Evolutionary conservation across 2,888 invertebrate species (phyloP).

Genomic region (Drosophila melanosoma): DNA sequence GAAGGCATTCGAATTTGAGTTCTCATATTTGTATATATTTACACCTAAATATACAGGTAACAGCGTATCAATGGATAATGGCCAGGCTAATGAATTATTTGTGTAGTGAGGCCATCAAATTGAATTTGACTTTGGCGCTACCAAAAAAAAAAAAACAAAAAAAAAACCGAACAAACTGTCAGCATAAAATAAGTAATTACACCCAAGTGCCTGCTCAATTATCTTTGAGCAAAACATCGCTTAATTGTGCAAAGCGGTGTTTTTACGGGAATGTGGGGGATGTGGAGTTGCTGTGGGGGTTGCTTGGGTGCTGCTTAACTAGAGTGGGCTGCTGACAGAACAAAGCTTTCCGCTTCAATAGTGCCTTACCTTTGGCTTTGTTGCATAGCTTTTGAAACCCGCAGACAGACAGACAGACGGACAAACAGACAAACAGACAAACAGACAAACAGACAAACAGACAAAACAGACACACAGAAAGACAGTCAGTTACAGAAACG

Average conservation of each 20-base stretch:
- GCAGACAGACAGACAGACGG: neutral
- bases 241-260: constrained; percentile 66
- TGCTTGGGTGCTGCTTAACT: neutral
- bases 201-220: constrained; percentile 84
- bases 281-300: neutral
- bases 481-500: constrained; percentile 32
- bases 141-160: constrained; percentile 1
- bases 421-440: constrained; percentile 1
- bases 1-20: constrained; percentile 48
- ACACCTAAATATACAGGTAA: neutral
- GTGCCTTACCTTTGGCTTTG: constrained; percentile 47
- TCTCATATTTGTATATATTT: constrained; percentile 25
- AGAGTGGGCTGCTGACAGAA: constrained; percentile 35
- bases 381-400: constrained; percentile 24
- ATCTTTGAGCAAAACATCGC: constrained; percentile 76
- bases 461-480: neutral
- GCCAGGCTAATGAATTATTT: constrained; percentile 52
- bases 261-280: neutral
- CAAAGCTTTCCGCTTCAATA: constrained; percentile 71
- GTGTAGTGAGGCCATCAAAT: constrained; percentile 26
- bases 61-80: constrained; percentile 11
- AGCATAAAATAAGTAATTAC: constrained; percentile 82
- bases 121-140: constrained; percentile 56
- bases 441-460: neutral
- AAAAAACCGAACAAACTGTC: constrained; percentile 39